These are phyloP conservation scores for Drosophila infuscata DNA, from an alignment of 2,888 invertebrate species.

Conservation along the genomic window DNA sequence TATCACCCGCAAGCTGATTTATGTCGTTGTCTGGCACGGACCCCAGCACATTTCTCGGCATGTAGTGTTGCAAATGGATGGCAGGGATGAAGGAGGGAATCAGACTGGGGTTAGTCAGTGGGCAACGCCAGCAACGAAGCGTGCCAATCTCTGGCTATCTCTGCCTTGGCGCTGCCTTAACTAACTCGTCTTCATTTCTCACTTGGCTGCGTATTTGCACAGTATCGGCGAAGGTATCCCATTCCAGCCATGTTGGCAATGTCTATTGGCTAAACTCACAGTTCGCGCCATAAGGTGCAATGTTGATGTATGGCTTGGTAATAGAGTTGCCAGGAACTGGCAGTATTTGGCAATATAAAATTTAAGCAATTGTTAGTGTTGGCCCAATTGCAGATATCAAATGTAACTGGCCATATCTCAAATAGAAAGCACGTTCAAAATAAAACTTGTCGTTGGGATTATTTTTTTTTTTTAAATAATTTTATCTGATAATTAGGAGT, in stretches of 20 bases:
- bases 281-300: conserved; percentile 40
- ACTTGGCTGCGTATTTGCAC: conserved; percentile 77
- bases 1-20: conserved; percentile 64
- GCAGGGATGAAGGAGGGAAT: conserved; percentile 12
- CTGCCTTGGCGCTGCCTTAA: conserved; percentile 50
- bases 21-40: conserved; percentile 48
- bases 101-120: background rate
- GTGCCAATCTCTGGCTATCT: conserved; percentile 68
- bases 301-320: conserved; percentile 50
- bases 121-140: conserved; percentile 50
- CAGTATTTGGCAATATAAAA: background rate
- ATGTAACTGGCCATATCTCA: background rate
- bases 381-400: background rate
- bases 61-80: conserved; percentile 64
- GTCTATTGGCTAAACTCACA: conserved; percentile 64
- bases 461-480: background rate
- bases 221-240: conserved; percentile 27
- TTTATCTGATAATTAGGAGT: background rate
- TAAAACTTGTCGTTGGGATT: background rate
- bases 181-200: conserved; percentile 82
- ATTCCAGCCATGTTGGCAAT: conserved; percentile 60
- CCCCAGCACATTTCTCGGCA: conserved; percentile 16
- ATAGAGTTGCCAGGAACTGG: conserved; percentile 52
- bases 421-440: background rate
- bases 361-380: background rate